Conservation (phyloP, 2,888 invertebrate species). For the Philonicus albiceps region DNA sequence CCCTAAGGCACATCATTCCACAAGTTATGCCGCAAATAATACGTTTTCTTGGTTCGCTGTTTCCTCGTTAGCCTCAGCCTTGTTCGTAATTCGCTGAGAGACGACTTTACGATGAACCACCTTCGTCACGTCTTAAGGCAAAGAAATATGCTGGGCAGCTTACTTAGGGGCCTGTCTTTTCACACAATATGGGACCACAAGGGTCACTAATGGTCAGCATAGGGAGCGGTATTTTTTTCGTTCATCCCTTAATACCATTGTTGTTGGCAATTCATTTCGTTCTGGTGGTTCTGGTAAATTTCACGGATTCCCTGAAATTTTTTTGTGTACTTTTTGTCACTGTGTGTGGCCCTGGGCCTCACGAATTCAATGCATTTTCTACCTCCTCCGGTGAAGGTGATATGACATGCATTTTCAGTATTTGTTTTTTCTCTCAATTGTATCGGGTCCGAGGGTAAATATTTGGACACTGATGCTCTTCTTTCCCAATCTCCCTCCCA, state of each 20-base stretch:
- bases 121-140: slow-evolving; percentile 12
- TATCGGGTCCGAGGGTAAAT: not conserved
- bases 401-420: not conserved
- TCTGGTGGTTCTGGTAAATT: slow-evolving; percentile 37
- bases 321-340: not conserved
- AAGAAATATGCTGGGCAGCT: not conserved
- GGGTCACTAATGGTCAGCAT: slow-evolving; percentile 7
- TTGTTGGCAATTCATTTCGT: slow-evolving; percentile 15
- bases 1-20: slow-evolving; percentile 10
- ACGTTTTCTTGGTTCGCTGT: not conserved
- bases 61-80: not conserved
- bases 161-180: not conserved
- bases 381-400: slow-evolving; percentile 4
- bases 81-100: not conserved
- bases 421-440: slow-evolving; percentile 3
- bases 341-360: slow-evolving; percentile 28
- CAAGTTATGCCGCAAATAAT: not conserved
- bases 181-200: slow-evolving; percentile 4
- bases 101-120: not conserved
- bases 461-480: slow-evolving; percentile 28
- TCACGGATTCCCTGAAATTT: slow-evolving; percentile 4
- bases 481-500: not conserved
- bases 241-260: slow-evolving; percentile 20
- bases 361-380: slow-evolving; percentile 10
- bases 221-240: not conserved